A percentile compares a stretch with the other conserved stretches of the same genome.
Evolutionary conservation across 1,140 invertebrate genomes (phyloP).

Genomic region (Phymastichus coffea): DNA sequence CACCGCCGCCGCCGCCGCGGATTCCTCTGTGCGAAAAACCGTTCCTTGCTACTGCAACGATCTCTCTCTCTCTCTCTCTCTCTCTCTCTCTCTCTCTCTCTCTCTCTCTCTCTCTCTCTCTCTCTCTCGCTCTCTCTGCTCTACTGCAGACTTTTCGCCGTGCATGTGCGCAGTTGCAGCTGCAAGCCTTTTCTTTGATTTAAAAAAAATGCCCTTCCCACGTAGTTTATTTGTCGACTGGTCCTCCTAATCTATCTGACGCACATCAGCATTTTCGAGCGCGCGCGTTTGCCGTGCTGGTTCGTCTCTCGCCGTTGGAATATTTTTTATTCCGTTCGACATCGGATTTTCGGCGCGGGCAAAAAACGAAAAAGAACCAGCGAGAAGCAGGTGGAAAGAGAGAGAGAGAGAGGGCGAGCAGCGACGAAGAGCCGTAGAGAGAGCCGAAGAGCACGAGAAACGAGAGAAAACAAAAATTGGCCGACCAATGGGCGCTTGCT

Average conservation of each 20-base stretch:
- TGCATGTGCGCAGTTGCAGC: no score
- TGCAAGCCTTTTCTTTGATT: no score
- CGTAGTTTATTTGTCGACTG: no score
- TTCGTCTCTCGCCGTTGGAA: no score
- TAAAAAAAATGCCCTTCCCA: no score
- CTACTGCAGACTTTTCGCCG: no score
- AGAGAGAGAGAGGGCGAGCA: not conserved
- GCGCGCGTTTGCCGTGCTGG: no score
- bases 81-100: conserved; percentile 1
- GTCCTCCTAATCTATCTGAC: no score
- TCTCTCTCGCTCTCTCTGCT: conserved; percentile 9
- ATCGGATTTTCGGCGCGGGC: conserved; percentile 21
- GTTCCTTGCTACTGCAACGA: conserved; percentile 5
- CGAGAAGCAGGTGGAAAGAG: conserved; percentile 16
- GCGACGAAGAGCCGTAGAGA: not conserved
- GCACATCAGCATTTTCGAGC: no score
- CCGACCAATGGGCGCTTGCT: conserved; percentile 46
- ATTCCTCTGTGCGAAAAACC: not conserved
- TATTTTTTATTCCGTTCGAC: no score
- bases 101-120: conserved; percentile 13
- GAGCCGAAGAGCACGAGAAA: conserved; percentile 22
- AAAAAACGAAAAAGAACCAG: conserved; percentile 27
- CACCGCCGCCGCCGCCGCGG: no score
- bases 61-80: no score
- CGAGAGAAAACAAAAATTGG: conserved; percentile 38